Evolutionary conservation across 1,140 invertebrate species (phyloP).

Genomic region (Brachionus angularis): DNA sequence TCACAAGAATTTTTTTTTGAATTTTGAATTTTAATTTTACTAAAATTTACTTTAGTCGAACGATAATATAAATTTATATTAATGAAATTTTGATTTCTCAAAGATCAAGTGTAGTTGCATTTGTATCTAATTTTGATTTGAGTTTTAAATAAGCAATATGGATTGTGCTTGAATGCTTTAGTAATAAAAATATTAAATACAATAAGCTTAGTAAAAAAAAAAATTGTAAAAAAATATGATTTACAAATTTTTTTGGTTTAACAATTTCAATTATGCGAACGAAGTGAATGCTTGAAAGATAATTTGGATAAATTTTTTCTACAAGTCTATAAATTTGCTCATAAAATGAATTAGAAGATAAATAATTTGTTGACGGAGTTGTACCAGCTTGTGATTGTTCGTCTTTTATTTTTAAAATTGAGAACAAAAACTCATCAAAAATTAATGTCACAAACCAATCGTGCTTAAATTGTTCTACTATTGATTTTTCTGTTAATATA

Average conservation of each 20-base stretch:
- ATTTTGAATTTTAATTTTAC: slow-evolving; percentile 6
- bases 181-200: not conserved
- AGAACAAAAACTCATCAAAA: slow-evolving; percentile 39
- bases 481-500: slow-evolving; percentile 1
- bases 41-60: not conserved
- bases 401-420: not conserved
- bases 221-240: not conserved
- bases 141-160: slow-evolving; percentile 16
- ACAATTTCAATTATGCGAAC: slow-evolving; percentile 24
- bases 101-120: not conserved
- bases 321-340: slow-evolving; percentile 30
- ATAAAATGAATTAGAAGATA: not conserved
- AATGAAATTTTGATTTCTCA: not conserved
- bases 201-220: not conserved
- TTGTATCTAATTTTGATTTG: slow-evolving; percentile 17
- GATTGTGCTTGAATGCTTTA: not conserved
- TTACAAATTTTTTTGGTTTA: slow-evolving; percentile 35
- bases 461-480: slow-evolving; percentile 41
- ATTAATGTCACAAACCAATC: slow-evolving; percentile 40
- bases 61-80: not conserved
- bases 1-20: not conserved
- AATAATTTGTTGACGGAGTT: not conserved
- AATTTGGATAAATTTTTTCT: slow-evolving; percentile 22
- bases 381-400: slow-evolving; percentile 3
- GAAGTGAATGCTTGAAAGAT: slow-evolving; percentile 8